Conservation (phyloP, 1,140 invertebrate genomes). For the Drosophila trapezifrons region DNA sequence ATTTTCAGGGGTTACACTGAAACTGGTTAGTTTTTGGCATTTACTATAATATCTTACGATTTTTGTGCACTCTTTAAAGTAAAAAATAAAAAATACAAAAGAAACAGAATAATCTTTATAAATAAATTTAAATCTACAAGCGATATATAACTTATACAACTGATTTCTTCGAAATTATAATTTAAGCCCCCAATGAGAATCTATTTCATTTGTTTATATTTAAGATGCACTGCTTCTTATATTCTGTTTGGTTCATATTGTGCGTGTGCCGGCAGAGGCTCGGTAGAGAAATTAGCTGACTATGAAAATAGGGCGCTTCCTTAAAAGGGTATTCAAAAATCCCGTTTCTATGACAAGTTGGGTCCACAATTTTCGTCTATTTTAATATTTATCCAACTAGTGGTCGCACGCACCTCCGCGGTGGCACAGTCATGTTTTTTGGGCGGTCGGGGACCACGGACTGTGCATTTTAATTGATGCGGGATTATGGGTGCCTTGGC, state of each 20-base stretch:
- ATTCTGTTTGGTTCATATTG: no score
- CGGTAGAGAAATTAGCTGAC: no score
- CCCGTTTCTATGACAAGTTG: neutral
- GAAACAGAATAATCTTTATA: no score
- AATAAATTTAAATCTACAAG: no score
- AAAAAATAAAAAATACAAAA: neutral
- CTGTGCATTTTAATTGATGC: conserved; percentile 68
- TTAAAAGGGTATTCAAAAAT: neutral
- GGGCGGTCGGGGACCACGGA: conserved; percentile 22
- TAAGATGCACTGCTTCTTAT: no score
- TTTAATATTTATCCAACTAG: conserved; percentile 24
- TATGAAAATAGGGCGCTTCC: no score
- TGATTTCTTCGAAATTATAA: no score
- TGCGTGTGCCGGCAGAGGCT: no score
- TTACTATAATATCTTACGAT: neutral
- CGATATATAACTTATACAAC: no score
- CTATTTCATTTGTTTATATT: neutral
- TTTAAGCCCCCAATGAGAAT: no score
- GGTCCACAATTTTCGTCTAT: conserved; percentile 7
- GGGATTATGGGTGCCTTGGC: conserved; percentile 46
- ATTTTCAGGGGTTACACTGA: neutral
- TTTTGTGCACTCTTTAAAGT: neutral
- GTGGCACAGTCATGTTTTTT: conserved; percentile 42
- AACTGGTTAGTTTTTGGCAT: neutral
- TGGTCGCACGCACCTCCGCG: conserved; percentile 48